A percentile compares a stretch with the other conserved stretches of the same genome.
These are phyloP conservation scores for Diorhabda elongata DNA, from an alignment of 1,140 invertebrate genomes.

Conservation along the genomic window DNA sequence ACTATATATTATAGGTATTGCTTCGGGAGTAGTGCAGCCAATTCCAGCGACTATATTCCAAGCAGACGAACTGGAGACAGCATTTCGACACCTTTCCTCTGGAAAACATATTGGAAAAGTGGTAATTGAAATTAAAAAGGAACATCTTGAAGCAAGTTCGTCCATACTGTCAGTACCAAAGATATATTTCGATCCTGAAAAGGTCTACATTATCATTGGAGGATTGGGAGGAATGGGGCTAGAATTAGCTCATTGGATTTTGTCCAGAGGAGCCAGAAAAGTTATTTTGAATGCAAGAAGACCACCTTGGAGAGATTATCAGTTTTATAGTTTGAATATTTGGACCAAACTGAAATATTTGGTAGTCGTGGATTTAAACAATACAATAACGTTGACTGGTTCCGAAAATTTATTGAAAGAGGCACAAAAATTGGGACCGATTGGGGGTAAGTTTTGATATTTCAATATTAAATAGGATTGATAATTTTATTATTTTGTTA, in stretches of 20 bases:
- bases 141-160: constrained; percentile 64
- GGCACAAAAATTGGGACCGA: constrained; percentile 65
- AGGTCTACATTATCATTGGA: constrained; percentile 59
- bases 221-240: constrained; percentile 88
- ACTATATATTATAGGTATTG: constrained; percentile 54
- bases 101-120: constrained; percentile 98
- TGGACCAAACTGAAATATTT: constrained; percentile 65
- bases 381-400: constrained; percentile 61
- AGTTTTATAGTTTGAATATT: constrained; percentile 71
- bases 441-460: constrained; percentile 62
- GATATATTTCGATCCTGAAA: constrained; percentile 52
- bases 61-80: constrained; percentile 81
- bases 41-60: constrained; percentile 75
- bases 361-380: constrained; percentile 61
- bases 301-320: constrained; percentile 82
- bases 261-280: constrained; percentile 71
- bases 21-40: constrained; percentile 77
- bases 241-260: constrained; percentile 83
- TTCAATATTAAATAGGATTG: too few relatives aligned
- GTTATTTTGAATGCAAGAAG: constrained; percentile 81
- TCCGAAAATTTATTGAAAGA: constrained; percentile 66
- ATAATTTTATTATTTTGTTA: too few relatives aligned
- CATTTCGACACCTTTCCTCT: constrained; percentile 91
- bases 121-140: constrained; percentile 77
- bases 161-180: constrained; percentile 68